Percentiles rank a stretch among this genome's conserved stretches.
Conservation (phyloP, 2,113 vertebrate genomes). For the Malurus elegans region DNA sequence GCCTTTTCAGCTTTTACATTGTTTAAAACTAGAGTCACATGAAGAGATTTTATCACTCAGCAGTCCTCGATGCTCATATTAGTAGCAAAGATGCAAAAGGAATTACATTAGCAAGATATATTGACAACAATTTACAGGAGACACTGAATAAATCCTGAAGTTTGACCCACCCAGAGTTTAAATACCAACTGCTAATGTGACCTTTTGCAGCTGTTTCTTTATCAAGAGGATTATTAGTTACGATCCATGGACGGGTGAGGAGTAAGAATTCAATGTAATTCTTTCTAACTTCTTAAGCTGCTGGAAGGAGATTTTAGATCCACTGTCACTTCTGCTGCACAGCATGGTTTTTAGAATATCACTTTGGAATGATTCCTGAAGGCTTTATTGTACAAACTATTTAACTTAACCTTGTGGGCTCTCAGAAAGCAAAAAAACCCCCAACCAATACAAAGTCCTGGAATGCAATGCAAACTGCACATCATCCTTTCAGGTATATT, state of each 20-base stretch:
- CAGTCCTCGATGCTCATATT: not conserved
- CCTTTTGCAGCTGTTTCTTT: not conserved
- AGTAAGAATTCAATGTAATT: not conserved
- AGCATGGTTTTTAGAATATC: not conserved
- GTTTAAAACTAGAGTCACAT: not conserved
- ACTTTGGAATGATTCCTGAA: not conserved
- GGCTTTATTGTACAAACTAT: not conserved
- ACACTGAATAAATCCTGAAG: not conserved
- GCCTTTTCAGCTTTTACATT: not conserved
- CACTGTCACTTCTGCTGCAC: not conserved
- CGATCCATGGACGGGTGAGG: not conserved
- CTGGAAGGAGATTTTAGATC: not conserved
- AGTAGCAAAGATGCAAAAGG: not conserved
- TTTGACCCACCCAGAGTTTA: not conserved
- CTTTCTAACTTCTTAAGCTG: not conserved
- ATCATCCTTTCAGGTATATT: not conserved
- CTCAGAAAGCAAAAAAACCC: not conserved
- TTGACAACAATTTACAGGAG: not conserved
- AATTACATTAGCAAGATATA: not conserved
- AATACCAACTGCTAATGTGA: accelerated
- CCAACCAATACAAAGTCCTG: not conserved
- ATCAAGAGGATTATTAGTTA: not conserved
- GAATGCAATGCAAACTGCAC: not conserved
- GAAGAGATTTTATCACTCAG: not conserved
- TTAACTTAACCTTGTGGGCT: not conserved